A percentile compares a stretch with the other conserved stretches of the same genome.
These are phyloP conservation scores for Drosophila bipectinata DNA, from an alignment of 1,140 invertebrate species.

Conservation along the genomic window DNA sequence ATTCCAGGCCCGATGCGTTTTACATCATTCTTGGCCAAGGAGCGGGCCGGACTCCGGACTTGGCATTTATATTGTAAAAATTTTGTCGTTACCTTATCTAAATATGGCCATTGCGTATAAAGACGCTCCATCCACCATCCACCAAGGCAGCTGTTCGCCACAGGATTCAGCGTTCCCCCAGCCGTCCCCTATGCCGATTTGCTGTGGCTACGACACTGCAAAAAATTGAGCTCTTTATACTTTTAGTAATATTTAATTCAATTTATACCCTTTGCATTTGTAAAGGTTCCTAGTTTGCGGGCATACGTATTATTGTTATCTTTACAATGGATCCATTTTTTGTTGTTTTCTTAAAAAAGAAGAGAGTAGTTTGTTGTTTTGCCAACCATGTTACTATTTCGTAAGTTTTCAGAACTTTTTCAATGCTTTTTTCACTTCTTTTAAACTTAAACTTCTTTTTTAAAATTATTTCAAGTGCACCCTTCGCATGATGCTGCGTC, in stretches of 20 bases:
- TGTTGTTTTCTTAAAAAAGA: too few relatives aligned
- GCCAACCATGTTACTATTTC: too few relatives aligned
- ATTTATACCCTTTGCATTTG: too few relatives aligned
- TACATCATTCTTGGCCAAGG: constrained; percentile 68
- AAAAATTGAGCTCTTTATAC: background rate
- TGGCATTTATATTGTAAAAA: constrained; percentile 74
- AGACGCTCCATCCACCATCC: constrained; percentile 67
- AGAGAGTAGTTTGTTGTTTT: too few relatives aligned
- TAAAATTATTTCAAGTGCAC: constrained; percentile 8
- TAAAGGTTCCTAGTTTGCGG: too few relatives aligned
- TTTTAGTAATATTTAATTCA: background rate
- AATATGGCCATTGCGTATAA: constrained; percentile 81
- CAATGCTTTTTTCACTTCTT: too few relatives aligned
- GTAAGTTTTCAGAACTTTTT: too few relatives aligned
- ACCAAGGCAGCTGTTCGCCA: constrained; percentile 53
- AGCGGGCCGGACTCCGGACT: constrained; percentile 7
- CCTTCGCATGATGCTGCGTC: constrained; percentile 67
- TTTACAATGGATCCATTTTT: too few relatives aligned
- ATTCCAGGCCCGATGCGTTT: constrained; percentile 52
- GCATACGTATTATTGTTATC: too few relatives aligned
- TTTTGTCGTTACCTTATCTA: constrained; percentile 80
- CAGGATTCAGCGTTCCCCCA: constrained; percentile 35
- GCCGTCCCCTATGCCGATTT: background rate
- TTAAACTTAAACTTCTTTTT: too few relatives aligned
- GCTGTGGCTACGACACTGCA: background rate